These are phyloP conservation scores for Diplazon laetatorius DNA, from an alignment of 2,888 invertebrate species.

Conservation along the genomic window DNA sequence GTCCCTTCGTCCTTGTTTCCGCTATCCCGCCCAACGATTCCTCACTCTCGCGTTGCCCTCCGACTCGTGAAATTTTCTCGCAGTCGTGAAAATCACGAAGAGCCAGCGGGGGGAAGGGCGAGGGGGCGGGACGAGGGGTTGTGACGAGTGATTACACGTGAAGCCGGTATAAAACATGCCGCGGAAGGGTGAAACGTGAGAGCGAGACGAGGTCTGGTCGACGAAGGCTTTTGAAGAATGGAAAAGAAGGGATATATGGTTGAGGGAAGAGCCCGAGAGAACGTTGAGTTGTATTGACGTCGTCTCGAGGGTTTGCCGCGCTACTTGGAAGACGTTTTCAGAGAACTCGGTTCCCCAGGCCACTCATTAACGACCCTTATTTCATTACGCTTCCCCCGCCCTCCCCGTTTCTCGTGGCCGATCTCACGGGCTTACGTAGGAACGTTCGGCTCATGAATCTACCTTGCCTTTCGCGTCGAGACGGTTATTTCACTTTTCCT, in stretches of 20 bases:
- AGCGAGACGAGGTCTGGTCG: constrained; percentile 36
- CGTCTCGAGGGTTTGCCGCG: constrained; percentile 68
- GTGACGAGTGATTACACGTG: constrained; percentile 43
- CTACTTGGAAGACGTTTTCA: constrained; percentile 65
- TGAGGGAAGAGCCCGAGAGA: constrained; percentile 34
- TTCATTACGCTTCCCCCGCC: constrained; percentile 72
- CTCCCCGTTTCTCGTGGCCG: constrained; percentile 40
- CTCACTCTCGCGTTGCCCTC: too few species aligned
- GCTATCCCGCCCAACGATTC: too few species aligned
- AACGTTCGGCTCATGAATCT: constrained; percentile 31
- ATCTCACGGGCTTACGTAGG: constrained; percentile 43
- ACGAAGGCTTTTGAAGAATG: constrained; percentile 55
- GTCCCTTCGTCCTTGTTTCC: too few species aligned
- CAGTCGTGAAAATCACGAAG: background rate
- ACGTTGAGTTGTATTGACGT: constrained; percentile 68
- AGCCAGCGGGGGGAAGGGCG: too few species aligned
- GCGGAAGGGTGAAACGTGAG: background rate
- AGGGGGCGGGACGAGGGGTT: background rate
- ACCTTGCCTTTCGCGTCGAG: constrained; percentile 30
- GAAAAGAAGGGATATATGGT: constrained; percentile 37
- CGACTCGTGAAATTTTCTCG: constrained; percentile 6
- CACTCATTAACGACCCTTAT: constrained; percentile 78
- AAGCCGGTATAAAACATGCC: constrained; percentile 13
- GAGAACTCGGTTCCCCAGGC: constrained; percentile 66
- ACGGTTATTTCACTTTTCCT: constrained; percentile 36